Evolutionary conservation across 2,888 invertebrate genomes (phyloP).

Genomic region (Lithosia quadra): DNA sequence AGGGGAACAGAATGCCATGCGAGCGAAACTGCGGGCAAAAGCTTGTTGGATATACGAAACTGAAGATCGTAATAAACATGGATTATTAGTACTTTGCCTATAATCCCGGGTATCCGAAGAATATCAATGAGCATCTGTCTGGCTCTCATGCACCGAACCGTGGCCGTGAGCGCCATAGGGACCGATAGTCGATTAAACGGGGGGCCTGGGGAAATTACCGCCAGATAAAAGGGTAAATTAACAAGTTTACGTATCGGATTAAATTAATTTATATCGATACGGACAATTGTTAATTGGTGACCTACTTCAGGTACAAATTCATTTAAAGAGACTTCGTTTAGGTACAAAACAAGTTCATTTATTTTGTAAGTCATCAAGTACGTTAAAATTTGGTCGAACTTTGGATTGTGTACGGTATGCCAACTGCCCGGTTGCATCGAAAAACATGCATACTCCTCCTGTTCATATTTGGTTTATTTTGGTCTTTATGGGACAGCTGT

Average conservation of each 20-base stretch:
- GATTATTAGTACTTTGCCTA: slow-evolving; percentile 5
- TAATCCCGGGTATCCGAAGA: slow-evolving; percentile 1
- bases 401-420: no score
- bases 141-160: neutral
- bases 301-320: neutral
- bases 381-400: no score
- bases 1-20: no score
- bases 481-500: neutral
- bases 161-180: neutral
- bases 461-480: neutral
- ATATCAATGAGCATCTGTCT: slow-evolving; percentile 4
- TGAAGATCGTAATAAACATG: neutral
- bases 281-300: slow-evolving; percentile 4
- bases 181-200: neutral
- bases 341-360: neutral
- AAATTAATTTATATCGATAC: slow-evolving; percentile 1
- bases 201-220: neutral
- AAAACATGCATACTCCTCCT: neutral
- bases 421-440: no score
- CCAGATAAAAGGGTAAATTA: no score
- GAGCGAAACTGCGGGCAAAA: no score
- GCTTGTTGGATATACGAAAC: no score
- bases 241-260: slow-evolving; percentile 1
- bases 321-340: neutral
- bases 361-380: no score